Percentiles rank a stretch among this genome's conserved stretches.
These are phyloP conservation scores for Drosophila arawakana DNA, from an alignment of 1,140 invertebrate genomes.

Conservation along the genomic window DNA sequence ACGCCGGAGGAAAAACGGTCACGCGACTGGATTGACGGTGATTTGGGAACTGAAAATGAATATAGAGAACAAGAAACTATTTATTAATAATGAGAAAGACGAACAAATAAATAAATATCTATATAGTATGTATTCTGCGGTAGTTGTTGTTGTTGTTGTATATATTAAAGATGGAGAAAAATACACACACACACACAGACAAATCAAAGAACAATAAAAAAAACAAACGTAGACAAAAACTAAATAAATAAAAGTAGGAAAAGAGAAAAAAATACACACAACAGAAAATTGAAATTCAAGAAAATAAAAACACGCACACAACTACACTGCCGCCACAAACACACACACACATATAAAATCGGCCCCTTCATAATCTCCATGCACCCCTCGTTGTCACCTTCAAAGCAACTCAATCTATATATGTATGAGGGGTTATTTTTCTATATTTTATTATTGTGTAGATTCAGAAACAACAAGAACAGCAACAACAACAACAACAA, in stretches of 20 bases:
- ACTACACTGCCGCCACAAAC: slow-evolving; percentile 36
- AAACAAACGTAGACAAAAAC: slow-evolving; percentile 61
- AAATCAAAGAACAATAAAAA: slow-evolving; percentile 58
- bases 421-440: slow-evolving; percentile 32
- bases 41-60: slow-evolving; percentile 75
- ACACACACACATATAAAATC: slow-evolving; percentile 13
- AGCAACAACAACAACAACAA: slow-evolving; percentile 45
- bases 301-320: slow-evolving; percentile 58
- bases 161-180: slow-evolving; percentile 31
- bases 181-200: slow-evolving; percentile 5
- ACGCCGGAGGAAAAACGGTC: slow-evolving; percentile 38
- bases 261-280: slow-evolving; percentile 25
- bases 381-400: slow-evolving; percentile 24
- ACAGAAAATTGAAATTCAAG: slow-evolving; percentile 54
- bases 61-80: slow-evolving; percentile 80
- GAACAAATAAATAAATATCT: slow-evolving; percentile 37
- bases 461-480: slow-evolving; percentile 56
- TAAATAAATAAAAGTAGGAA: slow-evolving; percentile 67
- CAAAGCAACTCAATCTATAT: slow-evolving; percentile 35
- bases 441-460: slow-evolving; percentile 70
- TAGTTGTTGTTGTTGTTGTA: not conserved
- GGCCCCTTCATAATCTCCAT: not conserved
- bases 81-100: slow-evolving; percentile 78
- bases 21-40: slow-evolving; percentile 50
- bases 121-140: slow-evolving; percentile 5